phyloP scores from a whole-genome alignment of 2,113 vertebrate genomes.

The Apus apus region DNA sequence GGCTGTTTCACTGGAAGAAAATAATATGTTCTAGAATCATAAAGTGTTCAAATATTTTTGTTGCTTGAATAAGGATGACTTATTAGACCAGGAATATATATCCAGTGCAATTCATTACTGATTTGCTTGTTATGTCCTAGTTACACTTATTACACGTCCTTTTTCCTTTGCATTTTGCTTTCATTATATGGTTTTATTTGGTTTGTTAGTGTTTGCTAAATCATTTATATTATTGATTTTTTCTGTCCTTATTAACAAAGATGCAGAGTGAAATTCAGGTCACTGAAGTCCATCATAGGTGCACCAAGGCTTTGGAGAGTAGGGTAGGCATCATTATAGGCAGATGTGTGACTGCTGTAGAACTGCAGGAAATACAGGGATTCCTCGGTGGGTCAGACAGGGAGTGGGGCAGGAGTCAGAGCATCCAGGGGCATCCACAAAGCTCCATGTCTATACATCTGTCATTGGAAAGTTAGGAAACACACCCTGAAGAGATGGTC shows the following conservation, averaged over 20 bases:
- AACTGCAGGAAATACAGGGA: rapidly evolving
- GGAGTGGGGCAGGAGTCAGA: neutral
- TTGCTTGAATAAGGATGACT: neutral
- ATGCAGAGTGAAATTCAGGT: neutral
- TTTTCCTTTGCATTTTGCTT: neutral
- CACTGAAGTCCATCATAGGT: neutral
- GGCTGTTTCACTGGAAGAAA: neutral
- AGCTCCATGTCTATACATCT: neutral
- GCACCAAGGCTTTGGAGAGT: neutral
- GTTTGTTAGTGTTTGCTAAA: neutral
- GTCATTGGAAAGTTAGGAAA: neutral
- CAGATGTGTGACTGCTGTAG: neutral
- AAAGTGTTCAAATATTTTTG: neutral
- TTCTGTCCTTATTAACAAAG: neutral
- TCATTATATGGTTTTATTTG: neutral
- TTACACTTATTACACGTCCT: neutral
- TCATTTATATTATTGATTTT: neutral
- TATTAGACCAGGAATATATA: neutral
- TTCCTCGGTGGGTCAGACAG: rapidly evolving
- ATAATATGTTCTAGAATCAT: neutral
- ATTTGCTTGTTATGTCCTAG: neutral
- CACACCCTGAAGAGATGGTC: rapidly evolving
- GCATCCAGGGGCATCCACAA: neutral
- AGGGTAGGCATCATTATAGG: neutral
- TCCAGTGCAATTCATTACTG: neutral